Base-by-base conservation (phyloP, 2,888 invertebrate genomes). In the Idaea aversata region DNA sequence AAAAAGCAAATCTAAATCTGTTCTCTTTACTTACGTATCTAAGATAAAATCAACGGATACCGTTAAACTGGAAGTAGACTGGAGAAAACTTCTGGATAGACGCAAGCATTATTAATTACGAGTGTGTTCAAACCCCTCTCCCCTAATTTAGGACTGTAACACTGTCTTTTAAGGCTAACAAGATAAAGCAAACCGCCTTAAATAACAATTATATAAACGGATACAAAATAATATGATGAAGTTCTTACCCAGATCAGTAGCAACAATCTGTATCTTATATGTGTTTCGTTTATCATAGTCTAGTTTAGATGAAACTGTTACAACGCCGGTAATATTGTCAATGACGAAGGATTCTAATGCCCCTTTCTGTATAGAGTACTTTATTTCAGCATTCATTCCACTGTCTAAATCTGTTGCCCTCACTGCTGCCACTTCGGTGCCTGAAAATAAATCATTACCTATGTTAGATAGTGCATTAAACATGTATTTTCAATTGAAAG, bases 381-480 rank as follows among this genome's bases (percentile, higher is more conserved):
- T 93, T 60, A 98, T 92, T 76, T 96, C 95, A 0, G 98, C 96
- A 88, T 99, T 99, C 4, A 96, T 85, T 0, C 97, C 97, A n/a
- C 96, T 95, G 85, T 99, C 98, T 16, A 95, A 93, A 82, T 99
- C 99, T 0, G 94, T 95, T 0, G 98, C 98, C 62, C 94, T 89
- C 0, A 98, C 94, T 63, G 95, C 94, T 64, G 95, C 94, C 15
- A 98, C 95, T 70, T 95, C 94, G 0, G 96, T 95, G n/a, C 96
- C 97, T 96, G 75, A 3, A 15, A 36, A 13, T 34, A 62, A 16
- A 35, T 6, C 6, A 47, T 3, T 47, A 47, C 3, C 7, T 13
- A 13, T 6, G 47, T 47, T 10, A 7, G 3, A 47, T 47, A 5
- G 36, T 7, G 13, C 7, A 36, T 36, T 7, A 10, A 47, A n/a